phyloP scores from a whole-genome alignment of 2,113 vertebrate genomes.

The Chitala chitala region DNA sequence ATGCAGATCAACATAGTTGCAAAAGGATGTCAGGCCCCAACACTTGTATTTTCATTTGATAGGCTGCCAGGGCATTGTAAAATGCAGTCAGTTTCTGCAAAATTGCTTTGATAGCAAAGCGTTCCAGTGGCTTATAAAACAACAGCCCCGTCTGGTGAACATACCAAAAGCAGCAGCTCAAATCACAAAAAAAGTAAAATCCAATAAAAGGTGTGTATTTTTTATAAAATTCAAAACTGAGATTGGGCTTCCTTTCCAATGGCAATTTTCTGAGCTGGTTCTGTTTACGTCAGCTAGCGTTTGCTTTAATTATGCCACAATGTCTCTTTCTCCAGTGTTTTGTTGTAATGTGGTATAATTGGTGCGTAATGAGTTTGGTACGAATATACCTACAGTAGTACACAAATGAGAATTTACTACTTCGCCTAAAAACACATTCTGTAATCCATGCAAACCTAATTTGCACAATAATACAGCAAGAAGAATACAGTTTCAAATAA shows the following conservation, averaged over 20 bases:
- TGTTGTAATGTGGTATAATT: too few relatives aligned
- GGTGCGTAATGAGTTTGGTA: too few relatives aligned
- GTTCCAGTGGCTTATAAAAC: slow-evolving; percentile 35
- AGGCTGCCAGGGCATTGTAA: slow-evolving; percentile 39
- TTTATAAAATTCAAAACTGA: background rate
- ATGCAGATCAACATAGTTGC: background rate
- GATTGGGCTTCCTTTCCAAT: slow-evolving; percentile 26
- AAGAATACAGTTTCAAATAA: slow-evolving; percentile 1
- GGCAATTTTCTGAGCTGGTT: slow-evolving; percentile 47
- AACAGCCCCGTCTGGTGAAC: slow-evolving; percentile 32
- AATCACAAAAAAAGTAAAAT: slow-evolving; percentile 46
- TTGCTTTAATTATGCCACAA: slow-evolving; percentile 56
- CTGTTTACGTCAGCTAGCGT: slow-evolving; percentile 54
- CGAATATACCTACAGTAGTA: too few relatives aligned
- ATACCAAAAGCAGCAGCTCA: slow-evolving; percentile 44
- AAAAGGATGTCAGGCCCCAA: background rate
- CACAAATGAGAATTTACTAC: too few relatives aligned
- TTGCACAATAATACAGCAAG: slow-evolving; percentile 37
- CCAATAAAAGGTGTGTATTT: slow-evolving; percentile 22
- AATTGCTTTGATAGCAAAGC: slow-evolving; percentile 56
- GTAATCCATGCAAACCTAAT: slow-evolving; percentile 39
- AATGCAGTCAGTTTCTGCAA: slow-evolving; percentile 34
- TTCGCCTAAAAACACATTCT: slow-evolving; percentile 37
- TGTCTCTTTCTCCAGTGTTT: too few relatives aligned
- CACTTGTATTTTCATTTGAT: slow-evolving; percentile 33